A percentile compares a stretch with the other conserved stretches of the same genome.
Conservation (phyloP, 2,888 invertebrate genomes). For the Corythucha ciliata region DNA sequence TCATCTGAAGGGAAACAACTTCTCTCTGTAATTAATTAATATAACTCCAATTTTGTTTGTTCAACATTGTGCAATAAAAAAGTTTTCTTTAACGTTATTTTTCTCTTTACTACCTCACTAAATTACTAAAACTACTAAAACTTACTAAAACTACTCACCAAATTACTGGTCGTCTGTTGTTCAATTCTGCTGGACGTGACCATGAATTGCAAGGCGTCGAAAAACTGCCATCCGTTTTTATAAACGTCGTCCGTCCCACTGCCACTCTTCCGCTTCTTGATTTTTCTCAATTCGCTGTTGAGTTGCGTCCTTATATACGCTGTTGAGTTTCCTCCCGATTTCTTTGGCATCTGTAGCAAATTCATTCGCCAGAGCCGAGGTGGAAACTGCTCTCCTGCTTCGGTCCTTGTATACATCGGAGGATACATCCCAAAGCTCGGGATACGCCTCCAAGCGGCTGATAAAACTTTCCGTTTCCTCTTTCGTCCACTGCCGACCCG, state of each 20-base stretch:
- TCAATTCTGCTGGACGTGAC: conserved; percentile 11
- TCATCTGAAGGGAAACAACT: conserved; percentile 16
- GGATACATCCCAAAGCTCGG: too few species aligned
- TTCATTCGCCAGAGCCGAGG: conserved; percentile 17
- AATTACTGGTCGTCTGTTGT: conserved; percentile 6
- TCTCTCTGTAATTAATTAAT: too few species aligned
- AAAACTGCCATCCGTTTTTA: conserved; percentile 14
- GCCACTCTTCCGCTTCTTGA: conserved; percentile 12
- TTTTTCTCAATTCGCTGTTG: conserved; percentile 13
- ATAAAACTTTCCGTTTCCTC: too few species aligned
- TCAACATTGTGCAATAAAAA: too few species aligned
- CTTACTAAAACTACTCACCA: conserved; percentile 10
- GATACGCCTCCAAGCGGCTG: too few species aligned
- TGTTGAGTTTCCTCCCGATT: conserved; percentile 18
- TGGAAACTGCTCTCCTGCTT: conserved; percentile 5
- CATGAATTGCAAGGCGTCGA: conserved; percentile 16
- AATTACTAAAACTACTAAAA: neutral
- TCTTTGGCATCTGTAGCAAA: conserved; percentile 16
- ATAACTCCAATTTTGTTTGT: too few species aligned
- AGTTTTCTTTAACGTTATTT: conserved; percentile 6
- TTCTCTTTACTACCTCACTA: neutral
- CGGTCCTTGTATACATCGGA: too few species aligned
- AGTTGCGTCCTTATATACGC: conserved; percentile 20
- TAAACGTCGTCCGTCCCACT: conserved; percentile 14
- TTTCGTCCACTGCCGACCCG: too few species aligned